phyloP scores from a whole-genome alignment of 2,113 vertebrate species.

The Pygathrix nemaeus region DNA sequence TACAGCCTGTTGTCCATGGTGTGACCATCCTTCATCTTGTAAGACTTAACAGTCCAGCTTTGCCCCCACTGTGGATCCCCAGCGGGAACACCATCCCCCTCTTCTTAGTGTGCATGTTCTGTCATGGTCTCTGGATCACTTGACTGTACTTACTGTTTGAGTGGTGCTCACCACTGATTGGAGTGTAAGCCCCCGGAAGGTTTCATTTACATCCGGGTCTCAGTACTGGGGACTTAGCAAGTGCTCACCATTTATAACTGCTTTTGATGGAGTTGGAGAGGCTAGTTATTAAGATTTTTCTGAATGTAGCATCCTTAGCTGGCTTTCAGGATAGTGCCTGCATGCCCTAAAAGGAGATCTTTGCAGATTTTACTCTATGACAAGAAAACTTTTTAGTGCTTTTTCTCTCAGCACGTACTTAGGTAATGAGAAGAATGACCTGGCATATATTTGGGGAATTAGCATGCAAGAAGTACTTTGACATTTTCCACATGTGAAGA shows the following conservation, averaged over 20 bases:
- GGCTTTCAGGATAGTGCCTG: not conserved
- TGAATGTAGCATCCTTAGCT: not conserved
- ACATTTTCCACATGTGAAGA: not conserved
- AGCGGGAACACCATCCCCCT: not conserved
- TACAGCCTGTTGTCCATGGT: not conserved
- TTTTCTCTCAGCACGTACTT: not conserved
- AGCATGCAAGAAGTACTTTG: not conserved
- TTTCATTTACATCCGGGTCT: not conserved
- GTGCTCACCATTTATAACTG: not conserved
- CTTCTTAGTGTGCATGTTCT: accelerated
- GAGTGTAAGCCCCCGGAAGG: not conserved
- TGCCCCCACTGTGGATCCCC: not conserved
- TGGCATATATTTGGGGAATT: not conserved
- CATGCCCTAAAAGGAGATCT: not conserved
- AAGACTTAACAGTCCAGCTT: not conserved
- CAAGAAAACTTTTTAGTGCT: not conserved
- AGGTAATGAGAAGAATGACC: not conserved
- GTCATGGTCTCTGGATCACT: not conserved
- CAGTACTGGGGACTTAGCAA: not conserved
- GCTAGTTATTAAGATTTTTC: not conserved
- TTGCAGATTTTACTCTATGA: not conserved
- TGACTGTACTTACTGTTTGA: not conserved
- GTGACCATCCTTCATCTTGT: not conserved
- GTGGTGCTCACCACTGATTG: not conserved
- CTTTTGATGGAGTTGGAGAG: not conserved